phyloP scores from a whole-genome alignment of 2,797 vertebrate species.

The Malurus splendens region DNA sequence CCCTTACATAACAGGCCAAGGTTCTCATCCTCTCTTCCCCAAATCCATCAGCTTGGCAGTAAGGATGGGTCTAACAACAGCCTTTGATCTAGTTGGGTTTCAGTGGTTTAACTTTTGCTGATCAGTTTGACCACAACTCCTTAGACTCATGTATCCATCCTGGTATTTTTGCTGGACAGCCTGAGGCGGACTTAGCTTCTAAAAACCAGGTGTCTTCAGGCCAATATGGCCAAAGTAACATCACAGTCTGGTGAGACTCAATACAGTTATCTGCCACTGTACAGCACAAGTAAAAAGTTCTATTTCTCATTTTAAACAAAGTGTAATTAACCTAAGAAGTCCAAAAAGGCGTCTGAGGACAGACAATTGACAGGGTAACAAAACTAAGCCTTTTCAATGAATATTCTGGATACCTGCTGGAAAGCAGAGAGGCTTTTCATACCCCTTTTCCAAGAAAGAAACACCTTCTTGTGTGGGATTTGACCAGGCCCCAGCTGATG shows the following conservation, averaged over 20 bases:
- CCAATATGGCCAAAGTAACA: slow-evolving; percentile 31
- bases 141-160: neutral
- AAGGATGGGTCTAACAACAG: neutral
- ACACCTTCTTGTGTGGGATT: neutral
- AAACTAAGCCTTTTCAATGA: neutral
- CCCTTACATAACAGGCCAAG: neutral
- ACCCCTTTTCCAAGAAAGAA: neutral
- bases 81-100: neutral
- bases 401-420: neutral
- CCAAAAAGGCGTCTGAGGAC: neutral
- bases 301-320: neutral
- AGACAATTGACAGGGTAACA: neutral
- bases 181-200: neutral
- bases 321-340: neutral
- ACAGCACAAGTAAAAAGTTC: neutral
- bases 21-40: neutral
- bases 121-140: neutral
- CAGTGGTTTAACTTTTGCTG: neutral
- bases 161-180: neutral
- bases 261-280: neutral
- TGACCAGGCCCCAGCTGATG: neutral
- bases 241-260: neutral
- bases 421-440: neutral
- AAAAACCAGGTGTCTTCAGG: neutral
- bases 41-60: neutral